phyloP scores from a whole-genome alignment of 2,113 vertebrate genomes.

The Steatornis caripensis region DNA sequence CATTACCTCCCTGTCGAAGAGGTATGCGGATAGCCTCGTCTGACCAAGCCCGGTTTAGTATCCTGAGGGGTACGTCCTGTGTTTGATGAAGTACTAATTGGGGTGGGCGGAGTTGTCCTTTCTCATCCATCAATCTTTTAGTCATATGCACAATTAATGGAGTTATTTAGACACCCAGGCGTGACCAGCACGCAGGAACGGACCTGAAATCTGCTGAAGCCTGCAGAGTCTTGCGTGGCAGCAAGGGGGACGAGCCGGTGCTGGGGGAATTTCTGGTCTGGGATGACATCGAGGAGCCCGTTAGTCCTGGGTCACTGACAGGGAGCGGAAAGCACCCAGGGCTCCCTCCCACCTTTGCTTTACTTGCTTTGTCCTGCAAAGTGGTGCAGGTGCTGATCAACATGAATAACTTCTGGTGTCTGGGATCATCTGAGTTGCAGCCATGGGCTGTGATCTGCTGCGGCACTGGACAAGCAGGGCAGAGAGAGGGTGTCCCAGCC shows the following conservation, averaged over 20 bases:
- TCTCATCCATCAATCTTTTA: conserved; percentile 28
- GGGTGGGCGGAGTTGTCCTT: neutral
- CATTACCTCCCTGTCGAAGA: conserved; percentile 41
- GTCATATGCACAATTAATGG: neutral
- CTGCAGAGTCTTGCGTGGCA: neutral
- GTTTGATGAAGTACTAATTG: conserved; percentile 43
- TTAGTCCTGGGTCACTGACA: neutral
- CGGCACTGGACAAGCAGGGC: neutral
- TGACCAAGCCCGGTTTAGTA: neutral
- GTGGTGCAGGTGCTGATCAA: neutral
- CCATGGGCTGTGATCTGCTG: neutral
- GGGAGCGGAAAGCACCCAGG: neutral
- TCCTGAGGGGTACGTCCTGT: neutral
- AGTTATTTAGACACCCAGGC: neutral
- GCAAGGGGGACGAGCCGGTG: fast-evolving
- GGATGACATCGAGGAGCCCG: fast-evolving
- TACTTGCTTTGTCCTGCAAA: neutral
- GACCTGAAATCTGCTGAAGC: neutral
- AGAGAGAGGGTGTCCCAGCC: neutral
- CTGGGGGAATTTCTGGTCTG: neutral
- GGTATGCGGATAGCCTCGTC: neutral
- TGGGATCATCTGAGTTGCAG: neutral
- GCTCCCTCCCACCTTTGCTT: neutral
- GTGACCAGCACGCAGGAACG: neutral
- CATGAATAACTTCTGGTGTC: neutral